Evolutionary conservation across 1,140 invertebrate species (phyloP), one percentile per base, ranked within the genome.

Genomic region (Drosophila lacteicornis): DNA sequence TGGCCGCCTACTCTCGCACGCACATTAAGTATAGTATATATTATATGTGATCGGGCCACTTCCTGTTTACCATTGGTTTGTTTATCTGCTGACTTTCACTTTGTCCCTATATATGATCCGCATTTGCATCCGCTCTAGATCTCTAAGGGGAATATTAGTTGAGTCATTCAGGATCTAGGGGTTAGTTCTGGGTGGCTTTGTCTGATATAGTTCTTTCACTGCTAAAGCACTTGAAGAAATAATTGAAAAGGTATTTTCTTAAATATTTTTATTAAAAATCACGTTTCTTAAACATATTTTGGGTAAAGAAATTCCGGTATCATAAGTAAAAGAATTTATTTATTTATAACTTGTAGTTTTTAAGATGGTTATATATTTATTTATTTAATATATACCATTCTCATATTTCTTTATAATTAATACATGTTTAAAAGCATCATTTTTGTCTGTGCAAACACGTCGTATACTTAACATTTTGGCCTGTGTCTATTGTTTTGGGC

Each of bases 51-150:
- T 51, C 53, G 27, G 69, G 12, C 13, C 53, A 71, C 58, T 79
- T 79, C 76, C 76, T 79, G 76, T 79, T 79, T 70, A 58, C 46
- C 63, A 57, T 12, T 38, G 42, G 17, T 63, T 40, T 38, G 36
- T 53, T 62, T 79, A 46, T 17, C 22, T 27, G 27, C 49, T 45
- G 38, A 79, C 76, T 79, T 79, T 79, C 76, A 79, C 75, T 79
- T 71, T 53, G 59, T 62, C 45, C 75, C 67, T 76, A 75, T 25
- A 46, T 40, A 22, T 57, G 53, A 67, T 76, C 74, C 61, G 74
- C 42, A 47, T 76, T 59, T 43, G 73, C 53, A 76, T 76, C 74
- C 74, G 74, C 74, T 59, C 67, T 22, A 51, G 45, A 38, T 73
- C 33, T 45, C n/a, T 15, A 9, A 11, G 1, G 33, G 1, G 38